A percentile compares a stretch with the other conserved stretches of the same genome.
Conservation (phyloP, 2,888 invertebrate genomes). For the Chorisops tibialis region DNA sequence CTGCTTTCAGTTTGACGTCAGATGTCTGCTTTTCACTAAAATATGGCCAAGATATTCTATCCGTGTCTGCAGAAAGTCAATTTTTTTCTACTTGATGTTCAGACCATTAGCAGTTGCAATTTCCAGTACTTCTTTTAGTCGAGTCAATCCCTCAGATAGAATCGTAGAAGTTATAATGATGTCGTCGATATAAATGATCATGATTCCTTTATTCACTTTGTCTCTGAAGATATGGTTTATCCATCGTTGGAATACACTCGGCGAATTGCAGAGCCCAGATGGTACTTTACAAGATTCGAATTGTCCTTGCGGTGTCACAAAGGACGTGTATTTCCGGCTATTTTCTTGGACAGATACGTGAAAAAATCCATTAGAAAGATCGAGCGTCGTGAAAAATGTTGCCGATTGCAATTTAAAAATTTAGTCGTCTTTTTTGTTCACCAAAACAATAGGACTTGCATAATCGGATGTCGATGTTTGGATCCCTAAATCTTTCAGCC, state of each 20-base stretch:
- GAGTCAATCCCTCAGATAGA: slow-evolving; percentile 22
- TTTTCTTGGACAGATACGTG: slow-evolving; percentile 38
- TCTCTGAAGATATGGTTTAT: slow-evolving; percentile 33
- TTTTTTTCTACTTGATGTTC: slow-evolving; percentile 26
- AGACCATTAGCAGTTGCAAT: slow-evolving; percentile 18
- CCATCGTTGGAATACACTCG: slow-evolving; percentile 35
- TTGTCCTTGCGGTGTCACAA: slow-evolving; percentile 37
- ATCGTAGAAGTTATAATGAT: slow-evolving; percentile 34
- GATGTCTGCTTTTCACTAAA: slow-evolving; percentile 19
- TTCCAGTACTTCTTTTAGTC: slow-evolving; percentile 26
- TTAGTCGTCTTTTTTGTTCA: slow-evolving; percentile 34
- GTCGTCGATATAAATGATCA: slow-evolving; percentile 38
- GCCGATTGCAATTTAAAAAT: slow-evolving; percentile 37
- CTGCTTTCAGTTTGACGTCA: slow-evolving; percentile 27
- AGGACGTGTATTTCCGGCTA: slow-evolving; percentile 37
- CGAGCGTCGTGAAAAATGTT: slow-evolving; percentile 37
- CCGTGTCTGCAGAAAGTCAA: slow-evolving; percentile 9
- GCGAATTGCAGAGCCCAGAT: slow-evolving; percentile 43
- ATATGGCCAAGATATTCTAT: slow-evolving; percentile 27
- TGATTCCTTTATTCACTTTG: slow-evolving; percentile 18
- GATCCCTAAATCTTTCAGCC: background rate
- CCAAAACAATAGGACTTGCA: slow-evolving; percentile 1
- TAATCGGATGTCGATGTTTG: background rate
- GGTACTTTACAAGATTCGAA: slow-evolving; percentile 39
- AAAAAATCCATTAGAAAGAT: slow-evolving; percentile 41